Base-by-base conservation (phyloP, 1,140 invertebrate species). In the Papilio machaon region DNA sequence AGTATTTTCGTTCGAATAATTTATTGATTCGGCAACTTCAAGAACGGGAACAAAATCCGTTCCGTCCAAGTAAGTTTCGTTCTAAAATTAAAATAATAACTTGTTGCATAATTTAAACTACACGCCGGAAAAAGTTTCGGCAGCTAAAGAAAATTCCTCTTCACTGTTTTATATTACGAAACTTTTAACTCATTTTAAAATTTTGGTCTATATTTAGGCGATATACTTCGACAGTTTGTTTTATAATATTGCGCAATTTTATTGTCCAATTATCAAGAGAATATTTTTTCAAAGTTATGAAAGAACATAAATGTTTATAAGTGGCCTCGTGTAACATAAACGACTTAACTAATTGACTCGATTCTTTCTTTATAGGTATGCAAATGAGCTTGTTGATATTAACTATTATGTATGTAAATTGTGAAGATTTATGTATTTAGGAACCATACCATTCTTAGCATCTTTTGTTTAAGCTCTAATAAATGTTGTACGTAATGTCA, bases 51-150 rank as follows among this genome's bases (percentile, higher is more conserved):
- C 30, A 70, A 70, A 70, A 70, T 70, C 64, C 64, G 64, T 70
- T 70, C 64, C 35, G 5, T 9, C 64, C 8, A 64, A 64, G 60
- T 64, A 5, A 64, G 64, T 70, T 49, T 49, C 47, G 11, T 49
- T 74, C 73, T 49, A 15, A 52, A 49, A 49, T 52, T 49, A 76
- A 76, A 76, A 49, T 76, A 76, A 76, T 49, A 76, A 76, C 46
- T 76, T 76, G 74, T 49, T 49, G 74, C 74, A 76, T 76, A 76
- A 76, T 76, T 76, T 52, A 76, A 76, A 76, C 19, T 52, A 49
- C 46, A 76, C 74, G 47, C 74, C 46, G 43, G 19, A 49, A 52
- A 49, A 76, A 76, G 8, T 76, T 49, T 49, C 43, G 19, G 47
- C 35, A 76, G 19, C 47, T n/a, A 76, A 23, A 76, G 43, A 35